Evolutionary conservation across 2,113 vertebrate species (phyloP), one percentile per base, ranked within the genome.

Genomic region (Lasiurus borealis): DNA sequence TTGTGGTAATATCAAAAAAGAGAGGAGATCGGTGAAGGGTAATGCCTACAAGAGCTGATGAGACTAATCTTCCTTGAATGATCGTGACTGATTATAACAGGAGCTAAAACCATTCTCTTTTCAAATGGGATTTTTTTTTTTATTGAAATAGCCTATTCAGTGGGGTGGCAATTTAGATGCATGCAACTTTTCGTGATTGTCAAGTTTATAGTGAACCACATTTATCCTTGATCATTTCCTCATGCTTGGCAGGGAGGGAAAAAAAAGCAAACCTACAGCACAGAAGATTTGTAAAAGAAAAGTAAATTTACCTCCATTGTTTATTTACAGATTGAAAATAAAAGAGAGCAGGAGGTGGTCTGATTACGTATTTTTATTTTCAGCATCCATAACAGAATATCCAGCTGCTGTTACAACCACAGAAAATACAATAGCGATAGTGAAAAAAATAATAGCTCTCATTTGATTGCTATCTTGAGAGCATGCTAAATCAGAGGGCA

Each of bases 111-210:
- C 11, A 1, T 90, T 93, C 40, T 90, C 48, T 97, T 97, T 93
- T 44, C 69, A 94, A 88, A 93, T 64, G 52, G 40, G 71, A 36
- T 86, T 92, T 85, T 87, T 85, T n/a, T 85, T 64, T n/a, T 52
- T 59, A 90, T 93, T 95, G 76, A 86, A 97, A 97, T 93, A 77
- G 40, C 29, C 82, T 93, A 57, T 95, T 96, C 34, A 81, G 34
- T 44, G 95, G 52, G 36, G 57, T 89, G 46, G 25, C 68, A 95
- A 77, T 96, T 93, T 87, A 83, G 93, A 91, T 94, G 44, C 59
- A 52, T 87, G 23, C 62, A 91, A 90, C 34, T 90, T 91, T 91
- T 85, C 59, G 86, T 86, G 77, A 84, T 92, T 90, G 96, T 85
- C 59, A 94, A 85, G 66, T 40, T 76, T 71, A 78, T 6, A 84